A percentile compares a stretch with the other conserved stretches of the same genome.
Conservation (phyloP, 2,888 invertebrate genomes). For the Ormyrus pomaceus region DNA sequence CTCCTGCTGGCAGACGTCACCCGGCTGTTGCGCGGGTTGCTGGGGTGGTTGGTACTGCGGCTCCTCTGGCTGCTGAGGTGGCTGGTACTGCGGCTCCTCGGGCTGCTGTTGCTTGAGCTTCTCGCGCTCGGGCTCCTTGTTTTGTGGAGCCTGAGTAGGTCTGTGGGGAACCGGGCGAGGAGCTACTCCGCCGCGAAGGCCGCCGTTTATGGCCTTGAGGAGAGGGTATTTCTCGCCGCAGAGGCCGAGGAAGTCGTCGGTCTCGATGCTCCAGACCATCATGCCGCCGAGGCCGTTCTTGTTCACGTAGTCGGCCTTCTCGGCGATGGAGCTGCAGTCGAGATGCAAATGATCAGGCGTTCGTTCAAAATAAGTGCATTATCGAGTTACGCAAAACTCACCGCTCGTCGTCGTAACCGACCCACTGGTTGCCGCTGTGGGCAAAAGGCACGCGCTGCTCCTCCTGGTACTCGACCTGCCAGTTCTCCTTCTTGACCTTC, state of each 20-base stretch:
- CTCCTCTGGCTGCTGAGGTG: background rate
- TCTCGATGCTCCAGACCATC: constrained; percentile 55
- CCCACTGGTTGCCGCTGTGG: constrained; percentile 66
- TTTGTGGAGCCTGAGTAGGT: background rate
- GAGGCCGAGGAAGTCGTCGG: constrained; percentile 78
- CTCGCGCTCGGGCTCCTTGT: background rate
- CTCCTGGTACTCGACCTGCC: constrained; percentile 72
- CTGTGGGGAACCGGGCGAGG: background rate
- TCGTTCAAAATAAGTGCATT: no score
- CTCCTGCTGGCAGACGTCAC: background rate
- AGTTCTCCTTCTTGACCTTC: constrained; percentile 59
- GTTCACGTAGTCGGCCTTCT: constrained; percentile 59
- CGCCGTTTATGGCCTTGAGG: constrained; percentile 75
- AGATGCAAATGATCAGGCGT: no score
- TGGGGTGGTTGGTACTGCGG: background rate
- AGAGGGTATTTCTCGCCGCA: constrained; percentile 75
- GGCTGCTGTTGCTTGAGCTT: background rate
- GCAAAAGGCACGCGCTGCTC: constrained; percentile 76
- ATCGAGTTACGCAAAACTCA: constrained; percentile 10
- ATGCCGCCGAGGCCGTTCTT: constrained; percentile 44
- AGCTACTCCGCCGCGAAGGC: background rate
- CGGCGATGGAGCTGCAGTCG: constrained; percentile 74
- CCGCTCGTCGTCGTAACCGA: constrained; percentile 65
- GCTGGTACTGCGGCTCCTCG: background rate
- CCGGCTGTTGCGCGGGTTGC: background rate